Conservation (phyloP, 1,140 invertebrate species). For the Pseudomyrmex pallidus region DNA sequence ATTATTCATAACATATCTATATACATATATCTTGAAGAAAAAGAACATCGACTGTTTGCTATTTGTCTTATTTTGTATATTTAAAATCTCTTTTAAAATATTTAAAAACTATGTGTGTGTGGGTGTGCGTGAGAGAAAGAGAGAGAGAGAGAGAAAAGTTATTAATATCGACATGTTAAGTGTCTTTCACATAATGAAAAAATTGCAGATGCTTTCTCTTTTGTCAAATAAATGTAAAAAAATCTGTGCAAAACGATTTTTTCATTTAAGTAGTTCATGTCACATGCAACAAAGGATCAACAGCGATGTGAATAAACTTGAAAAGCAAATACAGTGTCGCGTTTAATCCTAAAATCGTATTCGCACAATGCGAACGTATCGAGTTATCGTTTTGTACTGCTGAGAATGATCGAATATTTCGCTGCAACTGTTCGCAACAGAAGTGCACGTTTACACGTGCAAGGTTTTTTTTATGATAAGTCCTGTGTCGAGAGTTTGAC, state of each 20-base stretch:
- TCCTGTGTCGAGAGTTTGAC: slow-evolving; percentile 35
- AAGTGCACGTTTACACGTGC: slow-evolving; percentile 24
- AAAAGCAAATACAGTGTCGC: slow-evolving; percentile 37
- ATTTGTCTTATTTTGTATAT: no score
- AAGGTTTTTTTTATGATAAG: slow-evolving; percentile 37
- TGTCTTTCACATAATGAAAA: not conserved
- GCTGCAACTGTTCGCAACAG: slow-evolving; percentile 11
- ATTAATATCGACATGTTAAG: not conserved
- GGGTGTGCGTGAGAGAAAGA: no score
- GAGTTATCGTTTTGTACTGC: slow-evolving; percentile 36
- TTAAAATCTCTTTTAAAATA: no score
- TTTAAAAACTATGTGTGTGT: no score
- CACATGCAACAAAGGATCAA: slow-evolving; percentile 32
- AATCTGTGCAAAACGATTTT: not conserved
- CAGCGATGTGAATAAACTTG: slow-evolving; percentile 22
- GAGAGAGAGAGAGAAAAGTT: no score
- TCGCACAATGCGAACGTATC: slow-evolving; percentile 23
- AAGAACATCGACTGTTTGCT: not conserved
- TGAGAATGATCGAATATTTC: slow-evolving; percentile 33
- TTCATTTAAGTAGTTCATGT: slow-evolving; percentile 17
- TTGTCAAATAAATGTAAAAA: slow-evolving; percentile 21
- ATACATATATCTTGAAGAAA: not conserved
- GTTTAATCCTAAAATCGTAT: slow-evolving; percentile 49
- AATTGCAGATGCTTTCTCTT: no score
- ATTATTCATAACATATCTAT: not conserved